phyloP scores from a whole-genome alignment of 2,888 invertebrate genomes.

The Melanargia galathea region DNA sequence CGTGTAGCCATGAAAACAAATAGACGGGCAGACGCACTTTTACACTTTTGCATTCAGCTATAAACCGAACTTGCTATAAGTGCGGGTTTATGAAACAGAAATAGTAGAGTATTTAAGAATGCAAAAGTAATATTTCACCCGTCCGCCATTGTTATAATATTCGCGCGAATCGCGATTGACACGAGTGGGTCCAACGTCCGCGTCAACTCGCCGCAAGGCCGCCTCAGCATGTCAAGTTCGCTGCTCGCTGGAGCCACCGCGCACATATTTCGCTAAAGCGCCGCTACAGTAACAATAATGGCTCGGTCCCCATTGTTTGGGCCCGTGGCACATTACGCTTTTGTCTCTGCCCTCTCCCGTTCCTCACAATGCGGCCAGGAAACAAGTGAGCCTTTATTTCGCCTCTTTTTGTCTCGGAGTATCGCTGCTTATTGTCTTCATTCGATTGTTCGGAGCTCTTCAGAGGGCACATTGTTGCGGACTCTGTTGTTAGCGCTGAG shows the following conservation, averaged over 20 bases:
- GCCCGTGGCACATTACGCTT: slow-evolving; percentile 82
- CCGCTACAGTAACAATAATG: slow-evolving; percentile 81
- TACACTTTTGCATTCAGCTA: too few species aligned
- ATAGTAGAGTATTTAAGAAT: slow-evolving; percentile 10
- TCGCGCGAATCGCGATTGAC: slow-evolving; percentile 38
- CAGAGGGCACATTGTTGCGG: slow-evolving; percentile 82
- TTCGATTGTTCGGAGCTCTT: slow-evolving; percentile 83
- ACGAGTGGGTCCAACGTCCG: slow-evolving; percentile 45
- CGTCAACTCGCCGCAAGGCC: slow-evolving; percentile 52
- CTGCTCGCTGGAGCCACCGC: slow-evolving; percentile 74
- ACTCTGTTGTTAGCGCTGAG: slow-evolving; percentile 78
- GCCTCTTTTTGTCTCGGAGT: slow-evolving; percentile 84
- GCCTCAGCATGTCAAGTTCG: slow-evolving; percentile 77
- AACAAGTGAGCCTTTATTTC: slow-evolving; percentile 84
- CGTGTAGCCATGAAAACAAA: background rate
- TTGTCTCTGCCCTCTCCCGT: slow-evolving; percentile 82
- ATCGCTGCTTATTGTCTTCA: slow-evolving; percentile 84
- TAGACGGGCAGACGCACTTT: background rate
- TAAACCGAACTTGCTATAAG: too few species aligned
- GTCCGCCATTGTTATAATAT: slow-evolving; percentile 17
- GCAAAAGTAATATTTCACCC: background rate
- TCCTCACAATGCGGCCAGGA: slow-evolving; percentile 83
- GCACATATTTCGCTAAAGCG: slow-evolving; percentile 77
- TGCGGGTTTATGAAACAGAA: background rate
- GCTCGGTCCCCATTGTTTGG: slow-evolving; percentile 80